phyloP scores from a whole-genome alignment of 2,113 vertebrate genomes.

The Hydrochoerus hydrochaeris region DNA sequence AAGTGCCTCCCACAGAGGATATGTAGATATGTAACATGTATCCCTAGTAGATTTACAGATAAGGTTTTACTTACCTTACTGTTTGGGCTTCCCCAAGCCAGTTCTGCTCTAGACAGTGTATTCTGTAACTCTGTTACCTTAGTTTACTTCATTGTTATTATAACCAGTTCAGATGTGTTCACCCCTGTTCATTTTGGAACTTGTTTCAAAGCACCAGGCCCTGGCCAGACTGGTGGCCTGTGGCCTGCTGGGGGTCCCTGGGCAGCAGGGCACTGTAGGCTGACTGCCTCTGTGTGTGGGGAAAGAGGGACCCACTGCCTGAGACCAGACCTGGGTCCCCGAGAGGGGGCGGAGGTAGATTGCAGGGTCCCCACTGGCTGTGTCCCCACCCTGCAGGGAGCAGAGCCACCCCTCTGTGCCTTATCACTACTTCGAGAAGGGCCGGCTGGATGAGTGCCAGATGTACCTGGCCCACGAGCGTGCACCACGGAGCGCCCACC shows the following conservation, averaged over 20 bases:
- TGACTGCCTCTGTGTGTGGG: no score
- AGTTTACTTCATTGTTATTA: not conserved
- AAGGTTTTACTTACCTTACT: no score
- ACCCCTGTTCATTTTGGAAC: not conserved
- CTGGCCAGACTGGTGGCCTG: not conserved
- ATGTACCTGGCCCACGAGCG: constrained; percentile 94
- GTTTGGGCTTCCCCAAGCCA: not conserved
- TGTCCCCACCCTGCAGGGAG: constrained; percentile 74
- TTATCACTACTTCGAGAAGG: constrained; percentile 96
- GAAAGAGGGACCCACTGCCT: rapidly evolving
- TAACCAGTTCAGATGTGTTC: not conserved
- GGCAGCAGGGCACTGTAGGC: not conserved
- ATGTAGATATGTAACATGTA: no score
- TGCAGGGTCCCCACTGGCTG: not conserved
- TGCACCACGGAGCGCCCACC: constrained; percentile 90
- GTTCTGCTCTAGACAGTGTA: not conserved
- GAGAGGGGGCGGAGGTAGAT: rapidly evolving
- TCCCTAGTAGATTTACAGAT: not conserved
- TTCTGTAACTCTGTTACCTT: not conserved
- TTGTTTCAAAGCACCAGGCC: not conserved
- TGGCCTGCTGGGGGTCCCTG: not conserved
- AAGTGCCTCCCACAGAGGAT: not conserved
- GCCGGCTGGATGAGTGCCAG: constrained; percentile 90
- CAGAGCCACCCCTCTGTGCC: constrained; percentile 88
- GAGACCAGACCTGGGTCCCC: not conserved